These are phyloP conservation scores for Strix uralensis DNA, from an alignment of 2,113 vertebrate species.

Conservation along the genomic window DNA sequence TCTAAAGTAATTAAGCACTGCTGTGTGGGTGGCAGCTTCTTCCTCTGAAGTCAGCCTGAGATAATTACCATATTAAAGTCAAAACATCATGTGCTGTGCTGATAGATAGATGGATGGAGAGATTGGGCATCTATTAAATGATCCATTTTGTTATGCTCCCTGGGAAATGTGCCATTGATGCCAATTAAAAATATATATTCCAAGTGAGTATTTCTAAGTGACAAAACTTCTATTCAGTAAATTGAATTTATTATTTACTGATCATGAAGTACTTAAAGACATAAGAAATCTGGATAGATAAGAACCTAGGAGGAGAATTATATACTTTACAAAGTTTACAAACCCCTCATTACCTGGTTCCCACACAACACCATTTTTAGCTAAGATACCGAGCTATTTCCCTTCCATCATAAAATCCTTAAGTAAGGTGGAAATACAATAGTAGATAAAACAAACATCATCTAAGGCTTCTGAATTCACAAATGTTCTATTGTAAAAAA, in stretches of 20 bases:
- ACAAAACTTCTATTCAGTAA: slow-evolving; percentile 75
- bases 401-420: slow-evolving; percentile 18
- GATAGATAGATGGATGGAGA: slow-evolving; percentile 85
- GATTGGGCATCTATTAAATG: slow-evolving; percentile 85
- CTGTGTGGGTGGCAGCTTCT: slow-evolving; percentile 83
- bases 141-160: slow-evolving; percentile 81
- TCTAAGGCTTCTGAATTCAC: slow-evolving; percentile 8
- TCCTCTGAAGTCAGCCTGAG: slow-evolving; percentile 83
- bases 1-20: slow-evolving; percentile 86
- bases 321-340: slow-evolving; percentile 47
- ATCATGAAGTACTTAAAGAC: slow-evolving; percentile 71
- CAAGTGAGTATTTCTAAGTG: slow-evolving; percentile 77
- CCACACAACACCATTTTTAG: not conserved
- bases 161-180: slow-evolving; percentile 81
- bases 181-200: slow-evolving; percentile 85
- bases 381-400: not conserved
- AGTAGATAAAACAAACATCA: slow-evolving; percentile 18
- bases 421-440: not conserved
- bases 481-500: not conserved
- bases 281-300: slow-evolving; percentile 56
- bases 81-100: slow-evolving; percentile 80
- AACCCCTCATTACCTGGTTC: slow-evolving; percentile 31
- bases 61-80: slow-evolving; percentile 89
- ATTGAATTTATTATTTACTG: slow-evolving; percentile 81
- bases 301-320: slow-evolving; percentile 55